Base-by-base conservation (phyloP, 2,888 invertebrate species). In the Drosophila paucipuncta region DNA sequence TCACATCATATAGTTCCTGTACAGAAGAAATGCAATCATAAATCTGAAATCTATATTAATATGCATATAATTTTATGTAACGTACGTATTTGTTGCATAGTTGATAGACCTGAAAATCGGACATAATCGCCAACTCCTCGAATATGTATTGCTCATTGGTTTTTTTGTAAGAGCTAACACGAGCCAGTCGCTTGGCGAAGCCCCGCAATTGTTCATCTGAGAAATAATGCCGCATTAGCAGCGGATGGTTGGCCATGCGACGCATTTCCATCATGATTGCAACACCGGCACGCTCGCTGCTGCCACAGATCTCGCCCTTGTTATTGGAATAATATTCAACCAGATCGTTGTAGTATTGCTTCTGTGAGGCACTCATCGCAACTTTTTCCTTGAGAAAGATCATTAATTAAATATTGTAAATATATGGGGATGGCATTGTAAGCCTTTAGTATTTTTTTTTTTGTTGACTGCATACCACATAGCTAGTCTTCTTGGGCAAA, bases 191-290 rank as follows among this genome's bases (percentile, higher is more conserved):
- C 60, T 95, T 94, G 0, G 98, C 96, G 78, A 99, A 97, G 78
- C 94, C 93, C 68, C 95, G 92, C 52, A 96, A 92, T 83, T 94
- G 94, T 0, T 94, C 94, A 74, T 97, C 95, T 52, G 94, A 94
- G 91, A 96, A 97, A 93, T 96, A 95, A 90, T 93, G 89, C n/a
- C 98, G 95, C 78, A 97, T 94, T 0, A 99, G 94, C 13, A 98
- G 94, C 0, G 99, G 98, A 94, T 99, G 99, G 94, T 99, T 99
- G 43, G 99, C 97, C 30, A 97, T 94, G 93, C 98, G 99, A 3
- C 99, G 94, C 94, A 99, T 95, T 92, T 98, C 97, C 96, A 98
- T 98, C 96, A 98, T 96, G 94, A 98, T 97, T 0, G 96, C 95
- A 92, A 96, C 95, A 58, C 96, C 96, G 69, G 95, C 95, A 70